Evolutionary conservation across 2,888 invertebrate species (phyloP), one percentile per base, ranked within the genome.

Genomic region (Sinhomidia bicolor): DNA sequence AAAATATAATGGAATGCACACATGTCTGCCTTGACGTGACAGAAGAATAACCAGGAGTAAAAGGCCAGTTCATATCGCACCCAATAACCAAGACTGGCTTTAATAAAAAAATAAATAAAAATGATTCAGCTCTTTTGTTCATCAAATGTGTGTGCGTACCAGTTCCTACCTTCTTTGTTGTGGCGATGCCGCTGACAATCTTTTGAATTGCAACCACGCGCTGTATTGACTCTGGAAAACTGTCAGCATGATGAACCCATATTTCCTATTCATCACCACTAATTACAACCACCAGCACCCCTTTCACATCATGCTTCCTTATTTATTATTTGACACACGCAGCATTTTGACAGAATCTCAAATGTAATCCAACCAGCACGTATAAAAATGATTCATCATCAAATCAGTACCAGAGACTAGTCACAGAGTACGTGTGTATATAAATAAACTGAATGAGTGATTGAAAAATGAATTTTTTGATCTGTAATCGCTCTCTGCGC

Each of bases 301-400:
- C n/a, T 47, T 51, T 41, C 82, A 60, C 51, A n/a, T 32, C 79
- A 80, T 44, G 71, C 57, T 84, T 84, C 84, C 84, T 84, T 44
- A 60, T 84, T 84, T 54, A 78, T 78, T 78, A 54, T 54, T 78
- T 29, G 47, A 44, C 47, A 57, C 78, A 78, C 54, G 7, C n/a
- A 51, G 12, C 44, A 10, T 80, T 44, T 80, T 80, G 80, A 79
- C 79, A 79, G 74, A 47, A 23, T 68, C 47, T 26, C 32, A 65
- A 36, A 9, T 2, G n/a, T 17, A 65, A 65, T 65, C 36, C 65
- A 65, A n/a, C 62, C 1, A 29, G 17, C 65, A 36, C 32, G 10
- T 81, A 51, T 57, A 32, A 20, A 47, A 47, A 26, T 65, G 54
- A 51, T 71, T n/a, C n/a, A n/a, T 71, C 71, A 68, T 83, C 82